phyloP scores from a whole-genome alignment of 2,113 vertebrate species.

The Cranoglanis bouderius region DNA sequence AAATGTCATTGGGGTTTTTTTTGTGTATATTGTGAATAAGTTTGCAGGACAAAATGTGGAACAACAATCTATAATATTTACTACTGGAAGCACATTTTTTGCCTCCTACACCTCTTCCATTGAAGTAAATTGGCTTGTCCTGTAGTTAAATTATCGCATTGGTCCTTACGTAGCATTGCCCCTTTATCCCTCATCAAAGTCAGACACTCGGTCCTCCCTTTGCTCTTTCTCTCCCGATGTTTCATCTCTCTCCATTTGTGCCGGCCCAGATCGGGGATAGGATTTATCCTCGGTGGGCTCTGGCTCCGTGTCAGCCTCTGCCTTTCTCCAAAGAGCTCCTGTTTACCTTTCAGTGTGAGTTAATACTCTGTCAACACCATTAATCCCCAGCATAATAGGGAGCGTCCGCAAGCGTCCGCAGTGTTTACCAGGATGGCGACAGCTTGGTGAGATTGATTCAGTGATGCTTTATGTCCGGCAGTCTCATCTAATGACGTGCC shows the following conservation, averaged over 20 bases:
- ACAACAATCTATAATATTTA: not conserved
- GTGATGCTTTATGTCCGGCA: conserved; percentile 59
- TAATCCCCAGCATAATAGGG: conserved; percentile 60
- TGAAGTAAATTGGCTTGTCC: not conserved
- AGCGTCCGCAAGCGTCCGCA: conserved; percentile 47
- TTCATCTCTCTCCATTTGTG: conserved; percentile 33
- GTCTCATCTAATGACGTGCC: conserved; percentile 55
- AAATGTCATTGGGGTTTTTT: not conserved
- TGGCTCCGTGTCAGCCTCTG: conserved; percentile 50
- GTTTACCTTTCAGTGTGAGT: conserved; percentile 61
- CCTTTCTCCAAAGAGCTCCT: conserved; percentile 50
- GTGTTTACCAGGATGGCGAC: conserved; percentile 59
- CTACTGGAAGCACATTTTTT: not conserved
- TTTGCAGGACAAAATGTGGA: not conserved
- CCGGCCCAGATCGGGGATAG: conserved; percentile 35
- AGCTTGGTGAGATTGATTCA: conserved; percentile 58
- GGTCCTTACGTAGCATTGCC: conserved; percentile 24
- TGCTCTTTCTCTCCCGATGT: not conserved
- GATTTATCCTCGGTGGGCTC: conserved; percentile 53
- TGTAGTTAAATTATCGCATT: not conserved
- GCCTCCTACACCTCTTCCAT: not conserved
- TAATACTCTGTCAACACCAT: conserved; percentile 62
- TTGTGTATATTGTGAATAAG: not conserved
- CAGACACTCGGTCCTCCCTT: not conserved
- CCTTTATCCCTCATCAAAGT: conserved; percentile 7